Evolutionary conservation across 2,888 invertebrate genomes (phyloP).

Genomic region (Malthinus flaveolus): DNA sequence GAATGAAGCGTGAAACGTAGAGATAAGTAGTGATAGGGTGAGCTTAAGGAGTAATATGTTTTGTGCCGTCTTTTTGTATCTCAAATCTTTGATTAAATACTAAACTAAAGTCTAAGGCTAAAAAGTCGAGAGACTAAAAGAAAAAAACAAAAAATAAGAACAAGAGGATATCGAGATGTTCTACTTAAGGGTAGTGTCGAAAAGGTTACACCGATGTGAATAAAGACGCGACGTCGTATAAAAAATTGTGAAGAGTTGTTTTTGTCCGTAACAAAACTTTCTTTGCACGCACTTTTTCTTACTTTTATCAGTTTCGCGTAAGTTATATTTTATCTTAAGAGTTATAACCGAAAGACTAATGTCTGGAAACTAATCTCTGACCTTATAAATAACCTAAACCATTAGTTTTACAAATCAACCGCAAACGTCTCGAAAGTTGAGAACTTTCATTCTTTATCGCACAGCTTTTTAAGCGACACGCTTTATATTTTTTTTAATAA

Average conservation of each 20-base stretch:
- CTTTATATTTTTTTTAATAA: slow-evolving; percentile 9
- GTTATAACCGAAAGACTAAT: slow-evolving; percentile 30
- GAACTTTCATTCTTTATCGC: slow-evolving; percentile 34
- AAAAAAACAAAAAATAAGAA: neutral
- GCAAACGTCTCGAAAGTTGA: slow-evolving; percentile 35
- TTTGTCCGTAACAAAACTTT: slow-evolving; percentile 12
- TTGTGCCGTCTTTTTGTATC: no score
- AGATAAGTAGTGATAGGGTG: slow-evolving; percentile 7
- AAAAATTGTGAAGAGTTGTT: slow-evolving; percentile 18
- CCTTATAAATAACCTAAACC: slow-evolving; percentile 35
- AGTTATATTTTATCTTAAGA: slow-evolving; percentile 34
- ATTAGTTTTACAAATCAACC: slow-evolving; percentile 37
- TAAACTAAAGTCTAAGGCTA: no score
- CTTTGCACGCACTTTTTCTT: slow-evolving; percentile 15
- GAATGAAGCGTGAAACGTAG: slow-evolving; percentile 19
- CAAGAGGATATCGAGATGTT: slow-evolving; percentile 7
- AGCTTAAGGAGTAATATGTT: no score
- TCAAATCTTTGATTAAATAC: no score
- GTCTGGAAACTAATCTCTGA: slow-evolving; percentile 36
- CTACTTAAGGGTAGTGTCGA: slow-evolving; percentile 8
- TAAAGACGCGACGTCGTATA: slow-evolving; percentile 1
- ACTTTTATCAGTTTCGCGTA: slow-evolving; percentile 27
- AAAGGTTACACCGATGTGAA: slow-evolving; percentile 3
- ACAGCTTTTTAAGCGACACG: slow-evolving; percentile 18
- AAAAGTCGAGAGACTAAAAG: no score